phyloP scores from a whole-genome alignment of 2,888 invertebrate genomes.

The Bombylius discolor region DNA sequence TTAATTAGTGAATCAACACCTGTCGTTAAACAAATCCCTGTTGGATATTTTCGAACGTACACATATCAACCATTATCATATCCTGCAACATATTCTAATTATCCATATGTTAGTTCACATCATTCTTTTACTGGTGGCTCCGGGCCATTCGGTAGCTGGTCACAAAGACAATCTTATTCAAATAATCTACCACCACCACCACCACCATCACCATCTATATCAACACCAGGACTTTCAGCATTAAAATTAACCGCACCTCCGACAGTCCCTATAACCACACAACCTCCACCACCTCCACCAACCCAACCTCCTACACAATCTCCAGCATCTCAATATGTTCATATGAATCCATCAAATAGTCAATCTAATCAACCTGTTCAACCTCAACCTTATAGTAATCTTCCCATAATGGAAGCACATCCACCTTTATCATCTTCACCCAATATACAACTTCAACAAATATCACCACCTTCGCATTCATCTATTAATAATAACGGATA shows the following conservation, averaged over 20 bases:
- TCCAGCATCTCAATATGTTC: background rate
- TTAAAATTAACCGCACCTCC: background rate
- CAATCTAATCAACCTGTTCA: background rate
- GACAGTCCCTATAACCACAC: background rate
- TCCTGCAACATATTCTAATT: slow-evolving; percentile 6
- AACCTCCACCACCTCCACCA: slow-evolving; percentile 1
- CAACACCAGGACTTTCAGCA: background rate
- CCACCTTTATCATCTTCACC: background rate
- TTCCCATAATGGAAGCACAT: background rate
- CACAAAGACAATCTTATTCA: slow-evolving; percentile 2
- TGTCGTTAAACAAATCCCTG: slow-evolving; percentile 14
- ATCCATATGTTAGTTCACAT: slow-evolving; percentile 2
- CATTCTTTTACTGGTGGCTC: background rate
- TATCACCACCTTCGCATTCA: background rate
- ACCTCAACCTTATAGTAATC: background rate
- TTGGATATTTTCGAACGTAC: slow-evolving; percentile 17
- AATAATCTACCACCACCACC: slow-evolving; percentile 1
- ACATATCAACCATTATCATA: slow-evolving; percentile 17
- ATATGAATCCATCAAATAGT: background rate
- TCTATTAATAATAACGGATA: background rate
- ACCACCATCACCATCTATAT: background rate
- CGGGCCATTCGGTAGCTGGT: slow-evolving; percentile 5
- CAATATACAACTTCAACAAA: background rate
- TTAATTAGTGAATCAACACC: slow-evolving; percentile 10
- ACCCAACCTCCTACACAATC: background rate